Evolutionary conservation across 2,888 invertebrate species (phyloP).

Genomic region (Reticulitermes lucifugus): DNA sequence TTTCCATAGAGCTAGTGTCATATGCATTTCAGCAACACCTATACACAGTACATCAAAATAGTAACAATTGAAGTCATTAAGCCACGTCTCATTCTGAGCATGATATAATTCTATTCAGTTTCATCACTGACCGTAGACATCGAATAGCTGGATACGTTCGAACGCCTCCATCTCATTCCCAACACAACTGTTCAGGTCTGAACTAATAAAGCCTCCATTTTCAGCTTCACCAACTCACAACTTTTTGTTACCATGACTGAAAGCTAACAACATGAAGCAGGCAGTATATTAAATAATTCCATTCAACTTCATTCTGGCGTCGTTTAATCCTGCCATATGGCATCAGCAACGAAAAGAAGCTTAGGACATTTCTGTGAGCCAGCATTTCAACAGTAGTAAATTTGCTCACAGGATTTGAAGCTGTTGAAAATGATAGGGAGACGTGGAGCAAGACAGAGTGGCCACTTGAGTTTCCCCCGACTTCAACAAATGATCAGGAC

Average conservation of each 20-base stretch:
- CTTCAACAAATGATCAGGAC: not conserved
- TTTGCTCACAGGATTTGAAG: slow-evolving; percentile 1
- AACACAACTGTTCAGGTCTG: not conserved
- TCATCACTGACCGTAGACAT: not conserved
- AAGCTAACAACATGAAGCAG: not conserved
- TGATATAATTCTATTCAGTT: not conserved
- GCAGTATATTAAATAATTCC: not conserved
- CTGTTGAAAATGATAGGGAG: not conserved
- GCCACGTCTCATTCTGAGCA: not conserved
- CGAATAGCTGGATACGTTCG: not conserved
- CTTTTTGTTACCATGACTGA: not conserved
- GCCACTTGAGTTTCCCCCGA: not conserved
- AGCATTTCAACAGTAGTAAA: not conserved
- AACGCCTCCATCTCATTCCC: not conserved
- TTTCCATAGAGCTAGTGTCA: too few species aligned
- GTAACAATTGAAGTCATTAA: not conserved
- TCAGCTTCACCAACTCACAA: not conserved
- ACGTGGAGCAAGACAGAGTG: not conserved
- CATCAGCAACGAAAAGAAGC: slow-evolving; percentile 2
- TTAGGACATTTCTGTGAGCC: not conserved
- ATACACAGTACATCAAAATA: too few species aligned
- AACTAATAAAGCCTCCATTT: not conserved
- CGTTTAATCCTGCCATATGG: not conserved
- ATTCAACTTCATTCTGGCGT: not conserved
- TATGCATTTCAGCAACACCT: too few species aligned